Conservation (phyloP, 2,797 vertebrate species). For the Steatocranus sp. region DNA sequence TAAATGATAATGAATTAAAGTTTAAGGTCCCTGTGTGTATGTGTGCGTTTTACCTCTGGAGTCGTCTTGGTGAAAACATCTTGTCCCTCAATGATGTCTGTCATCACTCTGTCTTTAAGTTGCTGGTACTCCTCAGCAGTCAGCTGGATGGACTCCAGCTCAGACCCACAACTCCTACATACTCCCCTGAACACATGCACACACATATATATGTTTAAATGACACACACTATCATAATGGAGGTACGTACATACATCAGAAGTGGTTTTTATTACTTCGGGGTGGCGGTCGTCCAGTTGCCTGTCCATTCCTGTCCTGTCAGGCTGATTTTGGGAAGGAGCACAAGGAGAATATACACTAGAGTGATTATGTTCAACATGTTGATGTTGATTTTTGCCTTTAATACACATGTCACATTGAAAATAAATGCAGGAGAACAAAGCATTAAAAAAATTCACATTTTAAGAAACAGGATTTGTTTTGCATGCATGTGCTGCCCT, state of each 20-base stretch:
- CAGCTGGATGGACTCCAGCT: constrained; percentile 67
- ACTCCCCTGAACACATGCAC: constrained; percentile 66
- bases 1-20: rapidly evolving
- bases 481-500: not conserved
- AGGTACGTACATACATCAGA: not conserved
- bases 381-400: not conserved
- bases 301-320: constrained; percentile 81
- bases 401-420: not conserved
- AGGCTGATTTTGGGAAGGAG: constrained; percentile 68
- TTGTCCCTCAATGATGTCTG: constrained; percentile 83
- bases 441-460: not conserved
- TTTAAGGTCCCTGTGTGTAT: not conserved
- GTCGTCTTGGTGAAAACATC: constrained; percentile 91
- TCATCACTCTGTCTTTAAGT: constrained; percentile 82
- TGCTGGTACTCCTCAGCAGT: constrained; percentile 80
- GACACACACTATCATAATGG: not conserved
- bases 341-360: not conserved
- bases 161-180: constrained; percentile 52
- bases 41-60: constrained; percentile 76
- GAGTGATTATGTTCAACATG: not conserved
- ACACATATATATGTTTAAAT: constrained; percentile 23
- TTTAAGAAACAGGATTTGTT: not conserved
- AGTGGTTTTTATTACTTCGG: constrained; percentile 72
- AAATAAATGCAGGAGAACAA: not conserved
- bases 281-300: constrained; percentile 72